Conservation (phyloP, 2,888 invertebrate genomes). For the Megalurothrips usitatus region DNA sequence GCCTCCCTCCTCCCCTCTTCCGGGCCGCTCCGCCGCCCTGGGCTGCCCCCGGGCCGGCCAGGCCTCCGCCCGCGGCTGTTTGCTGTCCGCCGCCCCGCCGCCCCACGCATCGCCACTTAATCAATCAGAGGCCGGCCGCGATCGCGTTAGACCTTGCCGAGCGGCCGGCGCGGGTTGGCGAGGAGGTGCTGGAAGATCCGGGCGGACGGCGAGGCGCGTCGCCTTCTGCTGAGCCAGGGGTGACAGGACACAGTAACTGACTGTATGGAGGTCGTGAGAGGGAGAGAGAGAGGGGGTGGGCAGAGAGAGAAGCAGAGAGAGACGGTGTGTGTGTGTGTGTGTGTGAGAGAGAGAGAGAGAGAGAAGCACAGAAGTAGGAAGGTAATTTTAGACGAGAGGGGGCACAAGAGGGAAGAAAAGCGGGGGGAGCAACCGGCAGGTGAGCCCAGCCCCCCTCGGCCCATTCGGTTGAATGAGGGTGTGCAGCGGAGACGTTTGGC, state of each 20-base stretch:
- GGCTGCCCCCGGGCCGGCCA: too few relatives aligned
- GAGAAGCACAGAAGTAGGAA: neutral
- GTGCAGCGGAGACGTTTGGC: neutral
- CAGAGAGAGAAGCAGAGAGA: too few relatives aligned
- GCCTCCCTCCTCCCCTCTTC: neutral
- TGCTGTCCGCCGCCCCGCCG: neutral
- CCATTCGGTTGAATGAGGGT: neutral
- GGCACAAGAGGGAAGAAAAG: neutral
- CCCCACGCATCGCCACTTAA: neutral
- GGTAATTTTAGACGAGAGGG: neutral
- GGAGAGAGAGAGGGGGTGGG: too few relatives aligned
- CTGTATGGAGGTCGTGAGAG: too few relatives aligned
- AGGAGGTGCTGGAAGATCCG: too few relatives aligned
- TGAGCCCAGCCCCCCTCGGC: neutral
- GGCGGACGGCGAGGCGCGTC: too few relatives aligned
- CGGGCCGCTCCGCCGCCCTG: too few relatives aligned
- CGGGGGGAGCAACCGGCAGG: neutral
- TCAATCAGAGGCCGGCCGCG: neutral
- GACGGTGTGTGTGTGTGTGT: too few relatives aligned
- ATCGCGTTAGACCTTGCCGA: conserved; percentile 1
- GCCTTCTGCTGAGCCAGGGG: neutral
- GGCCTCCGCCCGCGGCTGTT: too few relatives aligned
- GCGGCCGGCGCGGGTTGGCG: too few relatives aligned
- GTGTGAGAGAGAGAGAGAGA: neutral
- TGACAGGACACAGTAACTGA: neutral